A percentile compares a stretch with the other conserved stretches of the same genome.
Evolutionary conservation across 2,113 vertebrate genomes (phyloP).

Genomic region (Rhinopithecus roxellana): DNA sequence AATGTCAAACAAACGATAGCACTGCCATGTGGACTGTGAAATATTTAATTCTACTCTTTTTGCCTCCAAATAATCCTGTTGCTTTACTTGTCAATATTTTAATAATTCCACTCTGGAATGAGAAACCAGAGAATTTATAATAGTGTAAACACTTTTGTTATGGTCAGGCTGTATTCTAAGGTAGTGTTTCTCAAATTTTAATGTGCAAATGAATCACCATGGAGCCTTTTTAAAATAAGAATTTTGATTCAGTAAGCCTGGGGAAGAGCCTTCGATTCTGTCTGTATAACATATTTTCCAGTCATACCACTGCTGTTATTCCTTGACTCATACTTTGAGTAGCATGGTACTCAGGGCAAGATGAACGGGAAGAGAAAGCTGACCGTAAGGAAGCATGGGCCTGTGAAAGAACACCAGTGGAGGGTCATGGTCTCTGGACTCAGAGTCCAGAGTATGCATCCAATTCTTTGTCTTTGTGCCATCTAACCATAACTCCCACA

Average conservation of each 20-base stretch:
- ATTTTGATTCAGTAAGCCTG: background rate
- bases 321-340: background rate
- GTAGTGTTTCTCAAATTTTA: background rate
- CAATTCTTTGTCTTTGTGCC: background rate
- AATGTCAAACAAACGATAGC: background rate
- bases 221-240: background rate
- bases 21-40: background rate
- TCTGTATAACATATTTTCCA: background rate
- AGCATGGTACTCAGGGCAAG: background rate
- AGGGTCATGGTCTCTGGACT: background rate
- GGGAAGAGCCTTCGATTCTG: background rate
- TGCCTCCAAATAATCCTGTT: background rate
- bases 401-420: too few species aligned
- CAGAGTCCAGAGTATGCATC: background rate
- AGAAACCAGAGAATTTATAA: background rate
- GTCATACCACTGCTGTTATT: background rate
- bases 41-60: background rate
- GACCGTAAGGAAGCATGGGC: background rate
- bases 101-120: background rate
- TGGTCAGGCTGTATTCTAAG: background rate
- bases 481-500: background rate
- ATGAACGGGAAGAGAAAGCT: too few species aligned
- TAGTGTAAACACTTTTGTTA: background rate
- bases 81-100: background rate
- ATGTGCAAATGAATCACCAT: background rate